Evolutionary conservation across 2,888 invertebrate species (phyloP).

Genomic region (Dryobotodes eremita): DNA sequence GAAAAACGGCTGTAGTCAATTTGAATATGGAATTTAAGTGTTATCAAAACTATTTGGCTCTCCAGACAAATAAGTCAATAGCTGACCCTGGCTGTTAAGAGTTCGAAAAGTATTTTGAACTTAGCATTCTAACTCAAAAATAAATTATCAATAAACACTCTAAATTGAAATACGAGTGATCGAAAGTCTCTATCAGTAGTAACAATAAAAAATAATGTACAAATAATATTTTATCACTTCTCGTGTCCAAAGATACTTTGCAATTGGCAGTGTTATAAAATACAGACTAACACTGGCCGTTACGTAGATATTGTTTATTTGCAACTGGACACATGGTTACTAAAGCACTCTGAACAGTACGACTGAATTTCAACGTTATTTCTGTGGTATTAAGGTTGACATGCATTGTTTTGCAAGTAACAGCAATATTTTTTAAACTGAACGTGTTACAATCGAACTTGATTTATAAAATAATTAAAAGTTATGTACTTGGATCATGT

Average conservation of each 20-base stretch:
- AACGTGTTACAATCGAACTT: conserved; percentile 54
- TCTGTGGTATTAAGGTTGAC: background rate
- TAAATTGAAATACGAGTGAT: conserved; percentile 53
- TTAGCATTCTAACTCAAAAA: conserved; percentile 32
- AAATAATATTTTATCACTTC: conserved; percentile 66
- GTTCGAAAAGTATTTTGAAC: conserved; percentile 17
- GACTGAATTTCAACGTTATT: conserved; percentile 21
- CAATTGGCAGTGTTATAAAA: conserved; percentile 65
- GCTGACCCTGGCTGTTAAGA: conserved; percentile 8
- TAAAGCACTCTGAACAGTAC: conserved; percentile 24
- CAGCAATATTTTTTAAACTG: conserved; percentile 50
- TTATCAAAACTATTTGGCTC: conserved; percentile 5
- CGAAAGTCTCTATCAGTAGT: conserved; percentile 55
- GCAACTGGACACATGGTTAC: conserved; percentile 56
- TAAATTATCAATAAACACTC: conserved; percentile 46
- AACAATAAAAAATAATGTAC: conserved; percentile 64
- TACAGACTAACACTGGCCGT: conserved; percentile 49
- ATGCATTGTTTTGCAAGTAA: background rate
- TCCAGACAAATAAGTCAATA: background rate
- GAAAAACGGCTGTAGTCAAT: background rate
- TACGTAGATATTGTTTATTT: conserved; percentile 62
- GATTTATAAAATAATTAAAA: conserved; percentile 62
- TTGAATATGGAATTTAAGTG: conserved; percentile 13
- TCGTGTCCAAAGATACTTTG: conserved; percentile 65
- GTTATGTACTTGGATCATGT: conserved; percentile 38